Percentiles rank a stretch among this genome's conserved stretches.
phyloP scores from a whole-genome alignment of 2,113 vertebrate species.

The Sorex fumeus region DNA sequence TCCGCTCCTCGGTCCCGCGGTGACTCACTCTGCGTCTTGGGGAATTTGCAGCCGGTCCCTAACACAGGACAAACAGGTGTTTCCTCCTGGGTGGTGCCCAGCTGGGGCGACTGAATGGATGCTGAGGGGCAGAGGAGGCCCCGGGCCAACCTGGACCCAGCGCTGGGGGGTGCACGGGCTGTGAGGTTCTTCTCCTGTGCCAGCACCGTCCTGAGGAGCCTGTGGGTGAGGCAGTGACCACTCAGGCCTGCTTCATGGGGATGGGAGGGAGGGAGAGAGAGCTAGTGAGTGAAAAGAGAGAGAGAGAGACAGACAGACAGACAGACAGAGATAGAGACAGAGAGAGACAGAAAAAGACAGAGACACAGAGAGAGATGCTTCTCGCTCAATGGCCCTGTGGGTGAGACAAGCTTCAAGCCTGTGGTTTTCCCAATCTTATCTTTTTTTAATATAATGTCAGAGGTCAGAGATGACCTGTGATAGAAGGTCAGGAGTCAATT shows the following conservation, averaged over 20 bases:
- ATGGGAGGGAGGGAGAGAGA: no score
- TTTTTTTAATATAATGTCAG: background rate
- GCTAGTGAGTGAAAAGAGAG: background rate
- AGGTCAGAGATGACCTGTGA: no score
- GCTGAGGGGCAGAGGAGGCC: background rate
- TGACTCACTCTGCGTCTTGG: constrained; percentile 71
- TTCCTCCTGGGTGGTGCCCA: constrained; percentile 64
- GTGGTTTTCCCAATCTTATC: background rate
- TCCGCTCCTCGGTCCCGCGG: constrained; percentile 38
- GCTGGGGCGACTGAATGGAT: background rate
- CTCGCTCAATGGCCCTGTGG: background rate
- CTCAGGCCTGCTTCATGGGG: background rate
- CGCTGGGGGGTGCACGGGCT: background rate
- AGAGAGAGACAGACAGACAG: background rate
- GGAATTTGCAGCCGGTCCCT: constrained; percentile 44
- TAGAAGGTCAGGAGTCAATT: background rate
- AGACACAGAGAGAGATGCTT: no score
- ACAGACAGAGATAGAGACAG: no score
- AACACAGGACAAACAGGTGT: constrained; percentile 70
- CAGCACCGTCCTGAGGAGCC: background rate
- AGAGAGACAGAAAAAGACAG: background rate
- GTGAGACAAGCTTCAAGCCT: background rate
- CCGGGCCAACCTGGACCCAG: background rate
- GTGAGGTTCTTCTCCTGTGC: background rate
- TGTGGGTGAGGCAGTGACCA: background rate